phyloP scores from a whole-genome alignment of 2,797 vertebrate genomes.

The Lacerta agilis region DNA sequence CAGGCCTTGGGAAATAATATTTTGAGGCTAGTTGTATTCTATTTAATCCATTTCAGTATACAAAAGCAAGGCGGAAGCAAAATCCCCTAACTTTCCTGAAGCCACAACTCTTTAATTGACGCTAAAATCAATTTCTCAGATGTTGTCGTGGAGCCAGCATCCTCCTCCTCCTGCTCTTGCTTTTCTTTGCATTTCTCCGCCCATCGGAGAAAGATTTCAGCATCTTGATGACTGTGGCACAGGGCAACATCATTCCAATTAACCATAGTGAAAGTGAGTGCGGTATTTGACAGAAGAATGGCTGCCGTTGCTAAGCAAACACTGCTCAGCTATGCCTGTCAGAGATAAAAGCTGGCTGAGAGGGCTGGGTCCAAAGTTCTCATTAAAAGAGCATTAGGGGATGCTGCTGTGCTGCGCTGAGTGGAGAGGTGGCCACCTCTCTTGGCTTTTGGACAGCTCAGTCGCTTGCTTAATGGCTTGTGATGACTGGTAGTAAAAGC shows the following conservation, averaged over 20 bases:
- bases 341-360: background rate
- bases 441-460: background rate
- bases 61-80: background rate
- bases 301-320: constrained; percentile 1
- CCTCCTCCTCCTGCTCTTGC: too few species aligned
- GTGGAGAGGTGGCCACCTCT: background rate
- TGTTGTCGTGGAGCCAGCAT: background rate
- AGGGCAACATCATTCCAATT: background rate
- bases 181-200: too few species aligned
- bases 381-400: background rate
- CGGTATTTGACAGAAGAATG: background rate
- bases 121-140: background rate
- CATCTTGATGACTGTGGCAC: background rate
- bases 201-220: background rate
- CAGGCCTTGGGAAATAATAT: background rate
- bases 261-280: background rate
- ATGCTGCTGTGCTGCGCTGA: background rate
- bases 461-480: background rate
- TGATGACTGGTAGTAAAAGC: too few species aligned
- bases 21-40: background rate
- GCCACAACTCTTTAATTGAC: background rate
- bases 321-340: too few species aligned
- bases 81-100: background rate
- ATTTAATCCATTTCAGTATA: background rate
- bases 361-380: background rate